Evolutionary conservation across 2,888 invertebrate genomes (phyloP).

Genomic region (Biston betularia): DNA sequence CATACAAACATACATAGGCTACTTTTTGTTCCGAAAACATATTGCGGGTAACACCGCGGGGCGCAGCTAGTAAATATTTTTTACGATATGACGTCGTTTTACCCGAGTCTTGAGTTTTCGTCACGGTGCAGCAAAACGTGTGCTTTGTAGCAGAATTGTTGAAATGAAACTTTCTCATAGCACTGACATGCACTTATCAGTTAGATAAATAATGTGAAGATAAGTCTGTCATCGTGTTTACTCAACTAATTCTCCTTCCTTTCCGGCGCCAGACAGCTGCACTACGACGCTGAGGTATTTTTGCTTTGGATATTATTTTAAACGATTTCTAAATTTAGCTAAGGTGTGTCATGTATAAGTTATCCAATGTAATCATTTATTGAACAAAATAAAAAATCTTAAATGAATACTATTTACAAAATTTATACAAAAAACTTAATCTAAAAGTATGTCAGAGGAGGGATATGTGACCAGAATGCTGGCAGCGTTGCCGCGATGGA

Average conservation of each 20-base stretch:
- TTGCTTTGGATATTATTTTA: slow-evolving; percentile 29
- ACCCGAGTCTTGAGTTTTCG: too few relatives aligned
- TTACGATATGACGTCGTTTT: too few relatives aligned
- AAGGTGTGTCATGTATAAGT: background rate
- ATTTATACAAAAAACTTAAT: too few relatives aligned
- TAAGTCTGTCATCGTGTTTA: slow-evolving; percentile 58
- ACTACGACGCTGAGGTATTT: slow-evolving; percentile 35
- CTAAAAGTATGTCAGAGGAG: too few relatives aligned
- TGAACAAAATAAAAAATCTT: too few relatives aligned
- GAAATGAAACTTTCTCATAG: slow-evolving; percentile 48
- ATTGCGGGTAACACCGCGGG: too few relatives aligned
- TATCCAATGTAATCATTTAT: too few relatives aligned
- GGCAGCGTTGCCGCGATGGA: too few relatives aligned
- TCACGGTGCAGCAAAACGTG: slow-evolving; percentile 19
- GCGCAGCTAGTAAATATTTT: slow-evolving; percentile 4
- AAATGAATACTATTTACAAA: too few relatives aligned
- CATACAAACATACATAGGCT: too few relatives aligned
- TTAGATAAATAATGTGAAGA: slow-evolving; percentile 60
- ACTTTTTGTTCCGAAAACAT: too few relatives aligned
- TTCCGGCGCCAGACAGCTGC: slow-evolving; percentile 49
- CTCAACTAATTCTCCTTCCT: slow-evolving; percentile 59
- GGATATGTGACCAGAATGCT: too few relatives aligned
- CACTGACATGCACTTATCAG: slow-evolving; percentile 56
- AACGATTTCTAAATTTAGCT: slow-evolving; percentile 25
- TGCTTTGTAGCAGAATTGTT: slow-evolving; percentile 16